Evolutionary conservation across 2,113 vertebrate genomes (phyloP).

Genomic region (Aegotheles bennettii): DNA sequence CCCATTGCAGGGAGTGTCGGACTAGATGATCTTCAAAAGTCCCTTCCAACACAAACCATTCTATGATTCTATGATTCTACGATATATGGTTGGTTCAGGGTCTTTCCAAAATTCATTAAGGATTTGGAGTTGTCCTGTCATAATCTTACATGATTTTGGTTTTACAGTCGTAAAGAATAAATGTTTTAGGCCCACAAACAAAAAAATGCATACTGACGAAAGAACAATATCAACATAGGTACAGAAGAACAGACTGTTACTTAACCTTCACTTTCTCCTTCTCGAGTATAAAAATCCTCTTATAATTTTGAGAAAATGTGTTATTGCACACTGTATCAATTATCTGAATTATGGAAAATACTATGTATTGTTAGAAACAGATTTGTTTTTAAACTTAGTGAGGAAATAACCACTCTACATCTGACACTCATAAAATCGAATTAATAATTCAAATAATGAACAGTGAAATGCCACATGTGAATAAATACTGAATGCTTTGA

Average conservation of each 20-base stretch:
- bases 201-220: not conserved
- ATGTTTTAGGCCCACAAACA: not conserved
- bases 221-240: not conserved
- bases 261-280: not conserved
- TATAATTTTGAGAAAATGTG: not conserved
- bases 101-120: not conserved
- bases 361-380: constrained; percentile 35
- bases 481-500: constrained; percentile 28
- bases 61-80: too few relatives aligned
- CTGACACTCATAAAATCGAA: constrained; percentile 41
- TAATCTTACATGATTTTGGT: not conserved
- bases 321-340: not conserved
- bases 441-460: constrained; percentile 35
- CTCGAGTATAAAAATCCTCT: not conserved
- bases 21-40: too few relatives aligned
- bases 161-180: not conserved
- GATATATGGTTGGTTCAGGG: not conserved
- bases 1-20: too few relatives aligned
- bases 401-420: constrained; percentile 32
- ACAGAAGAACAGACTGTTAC: not conserved
- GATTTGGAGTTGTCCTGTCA: not conserved
- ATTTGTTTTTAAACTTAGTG: constrained; percentile 18
- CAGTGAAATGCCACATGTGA: constrained; percentile 35
- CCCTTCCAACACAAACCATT: too few relatives aligned
- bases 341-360: not conserved